These are phyloP conservation scores for Eudyptes chrysolophus DNA, from an alignment of 2,113 vertebrate genomes.

Conservation along the genomic window DNA sequence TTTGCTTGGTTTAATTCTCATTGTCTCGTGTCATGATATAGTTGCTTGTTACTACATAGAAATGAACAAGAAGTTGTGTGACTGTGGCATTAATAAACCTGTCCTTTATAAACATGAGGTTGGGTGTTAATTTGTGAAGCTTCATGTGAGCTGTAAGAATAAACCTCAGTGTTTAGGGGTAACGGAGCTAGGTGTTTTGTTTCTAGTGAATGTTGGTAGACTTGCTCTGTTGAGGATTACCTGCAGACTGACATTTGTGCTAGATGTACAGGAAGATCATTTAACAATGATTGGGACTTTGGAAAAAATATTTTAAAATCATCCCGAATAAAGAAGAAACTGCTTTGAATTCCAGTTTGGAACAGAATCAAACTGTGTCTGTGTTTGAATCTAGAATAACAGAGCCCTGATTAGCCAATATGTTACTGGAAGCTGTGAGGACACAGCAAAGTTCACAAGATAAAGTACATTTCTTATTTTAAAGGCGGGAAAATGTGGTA, in stretches of 20 bases:
- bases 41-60: not conserved
- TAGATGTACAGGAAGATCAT: not conserved
- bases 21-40: accelerated
- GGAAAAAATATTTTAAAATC: not conserved
- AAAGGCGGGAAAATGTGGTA: not conserved
- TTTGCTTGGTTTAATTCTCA: not conserved
- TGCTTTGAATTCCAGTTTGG: not conserved
- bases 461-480: not conserved
- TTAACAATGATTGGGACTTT: not conserved
- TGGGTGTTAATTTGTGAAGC: not conserved
- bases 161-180: not conserved
- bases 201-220: not conserved
- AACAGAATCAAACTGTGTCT: not conserved
- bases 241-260: not conserved
- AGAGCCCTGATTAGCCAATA: not conserved
- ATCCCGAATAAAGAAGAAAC: not conserved
- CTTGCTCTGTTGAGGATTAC: not conserved
- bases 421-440: not conserved
- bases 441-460: not conserved
- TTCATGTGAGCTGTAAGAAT: not conserved
- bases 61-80: not conserved
- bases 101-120: not conserved
- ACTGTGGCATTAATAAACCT: not conserved
- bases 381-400: not conserved
- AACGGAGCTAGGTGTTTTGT: not conserved